Conservation (phyloP, 2,113 vertebrate genomes). For the Entelurus aequoreus region DNA sequence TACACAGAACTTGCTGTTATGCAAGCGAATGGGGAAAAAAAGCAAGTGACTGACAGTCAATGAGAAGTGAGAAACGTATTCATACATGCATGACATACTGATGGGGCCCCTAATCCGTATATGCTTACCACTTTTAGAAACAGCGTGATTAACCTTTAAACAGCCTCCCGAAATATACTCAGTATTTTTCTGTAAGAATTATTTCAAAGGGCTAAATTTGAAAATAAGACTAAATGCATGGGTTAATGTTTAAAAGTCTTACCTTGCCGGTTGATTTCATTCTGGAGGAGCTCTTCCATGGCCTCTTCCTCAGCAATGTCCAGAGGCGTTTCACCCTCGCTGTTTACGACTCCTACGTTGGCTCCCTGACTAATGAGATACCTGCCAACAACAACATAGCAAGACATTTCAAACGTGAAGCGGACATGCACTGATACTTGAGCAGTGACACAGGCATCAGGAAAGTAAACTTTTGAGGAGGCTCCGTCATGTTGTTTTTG, state of each 20-base stretch:
- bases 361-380: constrained; percentile 95
- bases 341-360: constrained; percentile 94
- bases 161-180: background rate
- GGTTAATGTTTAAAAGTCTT: constrained; percentile 9
- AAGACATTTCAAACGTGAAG: background rate
- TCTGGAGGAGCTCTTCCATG: constrained; percentile 97
- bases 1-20: constrained; percentile 33
- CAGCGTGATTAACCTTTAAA: background rate
- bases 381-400: constrained; percentile 55
- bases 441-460: too few species aligned
- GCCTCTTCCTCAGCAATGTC: constrained; percentile 97
- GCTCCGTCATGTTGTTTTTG: constrained; percentile 7
- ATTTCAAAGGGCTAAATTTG: too few species aligned
- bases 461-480: background rate
- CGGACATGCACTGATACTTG: too few species aligned
- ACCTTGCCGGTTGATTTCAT: constrained; percentile 98
- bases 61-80: constrained; percentile 25
- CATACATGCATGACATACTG: constrained; percentile 28
- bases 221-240: too few species aligned
- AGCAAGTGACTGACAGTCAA: constrained; percentile 21
- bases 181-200: too few species aligned
- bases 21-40: constrained; percentile 16
- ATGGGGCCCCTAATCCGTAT: constrained; percentile 1
- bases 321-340: constrained; percentile 96
- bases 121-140: background rate